These are phyloP conservation scores for Engraulis encrasicolus DNA, from an alignment of 2,113 vertebrate species.

Conservation along the genomic window DNA sequence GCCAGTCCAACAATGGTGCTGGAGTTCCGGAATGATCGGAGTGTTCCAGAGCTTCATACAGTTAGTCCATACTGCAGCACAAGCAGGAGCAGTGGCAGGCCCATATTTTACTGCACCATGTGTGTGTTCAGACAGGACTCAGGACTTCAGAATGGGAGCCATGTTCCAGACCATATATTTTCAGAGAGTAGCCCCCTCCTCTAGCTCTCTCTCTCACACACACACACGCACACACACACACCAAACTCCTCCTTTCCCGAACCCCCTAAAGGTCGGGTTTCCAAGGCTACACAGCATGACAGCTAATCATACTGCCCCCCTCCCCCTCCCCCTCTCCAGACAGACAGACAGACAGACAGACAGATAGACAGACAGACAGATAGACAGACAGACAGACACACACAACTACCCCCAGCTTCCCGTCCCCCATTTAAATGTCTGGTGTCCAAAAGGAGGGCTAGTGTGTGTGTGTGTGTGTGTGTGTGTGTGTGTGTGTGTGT, in stretches of 20 bases:
- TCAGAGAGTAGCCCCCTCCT: conserved; percentile 40
- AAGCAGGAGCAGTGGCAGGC: too few species aligned
- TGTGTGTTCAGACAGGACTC: not conserved
- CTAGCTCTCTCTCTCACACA: conserved; percentile 29
- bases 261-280: conserved; percentile 60
- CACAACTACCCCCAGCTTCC: conserved; percentile 25
- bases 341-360: too few species aligned
- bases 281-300: conserved; percentile 64
- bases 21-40: too few species aligned
- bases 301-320: conserved; percentile 53
- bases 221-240: too few species aligned
- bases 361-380: too few species aligned
- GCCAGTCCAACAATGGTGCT: too few species aligned
- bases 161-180: conserved; percentile 57
- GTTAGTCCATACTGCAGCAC: too few species aligned
- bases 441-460: conserved; percentile 23
- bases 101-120: not conserved
- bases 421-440: conserved; percentile 45
- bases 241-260: conserved; percentile 6
- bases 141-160: not conserved
- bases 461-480: not conserved
- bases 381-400: too few species aligned
- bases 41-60: too few species aligned
- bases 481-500: too few species aligned
- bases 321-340: conserved; percentile 27